Percentiles rank a stretch among this genome's conserved stretches.
Evolutionary conservation across 1,140 invertebrate species (phyloP).

Genomic region (Drosophila mojavensis): DNA sequence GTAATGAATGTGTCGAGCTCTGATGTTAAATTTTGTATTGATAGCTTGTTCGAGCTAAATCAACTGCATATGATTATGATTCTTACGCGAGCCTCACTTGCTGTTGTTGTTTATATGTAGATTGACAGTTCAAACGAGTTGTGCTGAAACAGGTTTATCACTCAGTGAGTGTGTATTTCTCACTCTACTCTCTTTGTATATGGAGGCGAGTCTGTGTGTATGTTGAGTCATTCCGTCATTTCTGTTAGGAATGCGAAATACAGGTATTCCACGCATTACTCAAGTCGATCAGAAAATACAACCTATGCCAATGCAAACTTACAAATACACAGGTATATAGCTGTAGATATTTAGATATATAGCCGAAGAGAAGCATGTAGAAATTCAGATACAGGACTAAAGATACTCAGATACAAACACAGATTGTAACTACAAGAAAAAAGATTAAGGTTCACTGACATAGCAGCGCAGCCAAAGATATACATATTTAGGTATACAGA

Average conservation of each 20-base stretch:
- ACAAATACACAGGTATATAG: too few species aligned
- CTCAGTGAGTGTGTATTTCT: constrained; percentile 1
- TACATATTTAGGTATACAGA: too few species aligned
- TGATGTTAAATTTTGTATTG: constrained; percentile 17
- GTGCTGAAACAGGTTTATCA: constrained; percentile 48
- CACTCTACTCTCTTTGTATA: background rate
- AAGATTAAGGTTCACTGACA: too few species aligned
- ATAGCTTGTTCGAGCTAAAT: constrained; percentile 27
- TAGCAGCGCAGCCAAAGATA: too few species aligned
- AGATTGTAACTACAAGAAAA: too few species aligned
- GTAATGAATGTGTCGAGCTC: constrained; percentile 43
- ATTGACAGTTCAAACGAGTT: constrained; percentile 33
- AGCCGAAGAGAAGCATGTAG: too few species aligned
- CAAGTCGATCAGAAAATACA: background rate
- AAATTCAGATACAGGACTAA: too few species aligned
- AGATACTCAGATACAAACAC: too few species aligned
- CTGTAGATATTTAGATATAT: too few species aligned
- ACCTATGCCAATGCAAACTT: background rate
- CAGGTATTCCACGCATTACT: constrained; percentile 2
- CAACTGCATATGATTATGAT: constrained; percentile 54
- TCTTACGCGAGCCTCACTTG: constrained; percentile 19
- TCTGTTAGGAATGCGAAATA: constrained; percentile 15
- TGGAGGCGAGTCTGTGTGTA: constrained; percentile 2
- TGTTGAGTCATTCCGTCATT: constrained; percentile 35
- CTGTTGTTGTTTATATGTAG: background rate